Conservation (phyloP, 2,113 vertebrate genomes). For the Hydrolagus affinis region DNA sequence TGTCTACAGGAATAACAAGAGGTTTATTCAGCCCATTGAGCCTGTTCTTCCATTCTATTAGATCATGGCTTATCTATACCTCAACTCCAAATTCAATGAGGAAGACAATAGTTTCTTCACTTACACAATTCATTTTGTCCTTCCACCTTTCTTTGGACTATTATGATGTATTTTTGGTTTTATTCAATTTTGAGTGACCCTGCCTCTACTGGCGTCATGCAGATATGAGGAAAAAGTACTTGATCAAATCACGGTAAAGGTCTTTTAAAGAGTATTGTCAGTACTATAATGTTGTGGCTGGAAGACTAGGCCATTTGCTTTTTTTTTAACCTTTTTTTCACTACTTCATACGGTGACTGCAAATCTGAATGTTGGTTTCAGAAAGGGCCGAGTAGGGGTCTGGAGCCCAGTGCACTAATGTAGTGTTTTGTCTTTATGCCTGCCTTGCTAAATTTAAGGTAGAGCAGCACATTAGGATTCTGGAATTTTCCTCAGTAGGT, state of each 20-base stretch:
- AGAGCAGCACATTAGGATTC: background rate
- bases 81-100: too few relatives aligned
- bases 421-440: background rate
- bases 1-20: too few relatives aligned
- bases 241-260: background rate
- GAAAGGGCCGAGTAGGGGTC: too few relatives aligned
- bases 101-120: too few relatives aligned
- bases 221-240: background rate
- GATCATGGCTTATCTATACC: too few relatives aligned
- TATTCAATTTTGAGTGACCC: background rate
- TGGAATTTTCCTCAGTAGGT: background rate
- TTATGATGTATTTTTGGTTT: background rate
- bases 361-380: background rate
- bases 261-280: background rate
- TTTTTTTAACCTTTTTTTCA: background rate
- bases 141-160: background rate
- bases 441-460: background rate
- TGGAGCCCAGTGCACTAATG: too few relatives aligned
- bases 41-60: too few relatives aligned
- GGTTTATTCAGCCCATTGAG: too few relatives aligned
- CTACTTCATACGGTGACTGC: background rate
- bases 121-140: too few relatives aligned
- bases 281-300: too few relatives aligned
- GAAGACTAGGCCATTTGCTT: background rate
- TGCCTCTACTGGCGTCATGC: background rate